Base-by-base conservation (phyloP, 92 coral and sea anemone genomes). In the Siderastrea radians region DNA sequence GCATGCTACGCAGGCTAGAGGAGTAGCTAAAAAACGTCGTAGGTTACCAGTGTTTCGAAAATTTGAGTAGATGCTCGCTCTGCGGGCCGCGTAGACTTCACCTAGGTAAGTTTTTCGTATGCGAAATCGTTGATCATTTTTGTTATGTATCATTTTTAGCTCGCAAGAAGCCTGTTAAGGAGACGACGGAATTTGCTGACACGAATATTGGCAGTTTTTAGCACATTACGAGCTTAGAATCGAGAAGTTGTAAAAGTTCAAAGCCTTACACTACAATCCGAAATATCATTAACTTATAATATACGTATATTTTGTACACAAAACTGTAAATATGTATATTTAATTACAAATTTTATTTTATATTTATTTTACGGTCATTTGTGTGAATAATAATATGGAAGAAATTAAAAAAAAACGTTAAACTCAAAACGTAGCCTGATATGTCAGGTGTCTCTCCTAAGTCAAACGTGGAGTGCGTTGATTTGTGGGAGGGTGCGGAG, bases 151-250 rank as follows among this genome's bases (percentile, higher is more conserved):
- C 7, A 55, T 45, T 72, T 72, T 73, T 74, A 83, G 87, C 80
- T 73, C 87, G 87, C 10, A 83, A 83, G 60, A 83, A 83, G 50
- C 72, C 87, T 72, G 51, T 80, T 0, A 70, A 82, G 13, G 78
- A 83, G 9, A 59, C 68, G 49, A 73, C 87, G 13, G 87, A 83
- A 19, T 60, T 59, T 73, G 49, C 63, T 59, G 87, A 74, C 70
- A 10, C 79, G 12, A 55, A 61, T 13, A 72, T 68, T 61, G 58
- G 76, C 6, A 70, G 69, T 82, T 82, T 80, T 67, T 52, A 80
- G 51, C 3, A 78, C 0, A 38, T 47, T 15, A 49, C 46, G 58
- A 73, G 60, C 46, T n/a, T 50, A 50, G 60, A 73, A 49, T n/a
- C 43, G 58, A 51, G 48, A 52, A 10, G 1, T 2, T 26, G 38